These are phyloP conservation scores for Ianthella basta DNA, from an alignment of 37 sponge, comb jelly and placozoan genomes.

Conservation along the genomic window DNA sequence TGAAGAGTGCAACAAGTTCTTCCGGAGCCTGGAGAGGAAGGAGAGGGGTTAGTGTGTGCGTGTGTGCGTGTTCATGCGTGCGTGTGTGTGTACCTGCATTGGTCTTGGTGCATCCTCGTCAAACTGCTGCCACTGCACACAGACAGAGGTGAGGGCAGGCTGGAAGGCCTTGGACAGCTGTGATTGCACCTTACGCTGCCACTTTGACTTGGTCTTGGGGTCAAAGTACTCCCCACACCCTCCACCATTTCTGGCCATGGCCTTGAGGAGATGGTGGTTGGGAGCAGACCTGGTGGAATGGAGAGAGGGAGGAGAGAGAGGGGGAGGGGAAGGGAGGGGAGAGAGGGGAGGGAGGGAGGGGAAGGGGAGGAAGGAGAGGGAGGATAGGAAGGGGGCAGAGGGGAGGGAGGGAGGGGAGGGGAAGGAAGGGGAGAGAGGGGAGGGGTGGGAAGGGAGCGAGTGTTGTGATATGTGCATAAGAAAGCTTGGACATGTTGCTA, in stretches of 20 bases:
- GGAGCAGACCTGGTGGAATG: constrained; percentile 66
- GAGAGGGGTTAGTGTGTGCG: not conserved
- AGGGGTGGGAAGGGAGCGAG: too few species aligned
- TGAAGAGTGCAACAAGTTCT: constrained; percentile 87
- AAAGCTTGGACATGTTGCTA: too few species aligned
- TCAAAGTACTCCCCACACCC: constrained; percentile 89
- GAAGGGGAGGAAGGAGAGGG: not conserved
- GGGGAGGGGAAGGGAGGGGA: not conserved
- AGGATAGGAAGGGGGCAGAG: not conserved
- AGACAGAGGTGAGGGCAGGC: constrained; percentile 86
- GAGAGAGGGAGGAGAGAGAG: not conserved
- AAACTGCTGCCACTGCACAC: constrained; percentile 90
- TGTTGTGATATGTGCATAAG: too few species aligned
- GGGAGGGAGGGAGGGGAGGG: not conserved
- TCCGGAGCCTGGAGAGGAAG: constrained; percentile 73
- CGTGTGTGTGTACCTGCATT: constrained; percentile 54
- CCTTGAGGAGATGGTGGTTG: constrained; percentile 86
- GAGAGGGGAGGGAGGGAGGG: not conserved
- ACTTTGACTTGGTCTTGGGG: constrained; percentile 85
- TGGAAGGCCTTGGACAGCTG: constrained; percentile 90
- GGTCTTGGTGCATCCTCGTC: constrained; percentile 70
- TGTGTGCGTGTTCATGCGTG: not conserved
- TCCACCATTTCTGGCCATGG: constrained; percentile 87
- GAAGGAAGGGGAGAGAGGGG: not conserved
- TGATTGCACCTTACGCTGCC: constrained; percentile 83